Conservation (phyloP, 2,888 invertebrate species). For the Nezara viridula region DNA sequence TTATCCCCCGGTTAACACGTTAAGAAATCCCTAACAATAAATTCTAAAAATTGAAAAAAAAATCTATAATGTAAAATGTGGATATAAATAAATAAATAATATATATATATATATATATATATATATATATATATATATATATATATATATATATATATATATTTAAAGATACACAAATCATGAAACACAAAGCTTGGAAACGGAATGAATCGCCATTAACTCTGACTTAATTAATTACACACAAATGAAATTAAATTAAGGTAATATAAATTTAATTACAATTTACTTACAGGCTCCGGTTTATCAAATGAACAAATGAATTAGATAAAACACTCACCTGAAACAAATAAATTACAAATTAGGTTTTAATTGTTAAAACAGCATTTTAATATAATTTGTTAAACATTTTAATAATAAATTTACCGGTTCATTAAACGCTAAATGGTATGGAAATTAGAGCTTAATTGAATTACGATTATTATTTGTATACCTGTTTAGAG, state of each 20-base stretch:
- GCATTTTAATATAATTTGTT: slow-evolving; percentile 1
- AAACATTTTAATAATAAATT: slow-evolving; percentile 17
- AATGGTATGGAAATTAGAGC: background rate
- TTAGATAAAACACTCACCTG: slow-evolving; percentile 48
- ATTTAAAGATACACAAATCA: background rate
- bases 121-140: no score
- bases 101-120: no score
- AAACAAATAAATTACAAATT: slow-evolving; percentile 32
- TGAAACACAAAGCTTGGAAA: slow-evolving; percentile 5
- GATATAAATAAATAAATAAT: no score
- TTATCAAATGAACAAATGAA: slow-evolving; percentile 26
- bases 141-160: no score
- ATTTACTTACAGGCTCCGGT: slow-evolving; percentile 13
- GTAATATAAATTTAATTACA: slow-evolving; percentile 23
- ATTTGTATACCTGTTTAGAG: background rate
- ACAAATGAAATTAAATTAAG: slow-evolving; percentile 36
- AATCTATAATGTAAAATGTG: no score
- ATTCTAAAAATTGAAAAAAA: no score
- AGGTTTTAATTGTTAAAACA: slow-evolving; percentile 17
- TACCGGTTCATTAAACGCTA: background rate
- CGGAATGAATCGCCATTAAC: slow-evolving; percentile 6
- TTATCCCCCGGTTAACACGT: no score
- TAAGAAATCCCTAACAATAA: no score
- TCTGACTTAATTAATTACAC: slow-evolving; percentile 25
- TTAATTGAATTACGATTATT: background rate